Evolutionary conservation across 2,797 vertebrate genomes (phyloP), one percentile per base, ranked within the genome.

Genomic region (Antrozous pallidus): DNA sequence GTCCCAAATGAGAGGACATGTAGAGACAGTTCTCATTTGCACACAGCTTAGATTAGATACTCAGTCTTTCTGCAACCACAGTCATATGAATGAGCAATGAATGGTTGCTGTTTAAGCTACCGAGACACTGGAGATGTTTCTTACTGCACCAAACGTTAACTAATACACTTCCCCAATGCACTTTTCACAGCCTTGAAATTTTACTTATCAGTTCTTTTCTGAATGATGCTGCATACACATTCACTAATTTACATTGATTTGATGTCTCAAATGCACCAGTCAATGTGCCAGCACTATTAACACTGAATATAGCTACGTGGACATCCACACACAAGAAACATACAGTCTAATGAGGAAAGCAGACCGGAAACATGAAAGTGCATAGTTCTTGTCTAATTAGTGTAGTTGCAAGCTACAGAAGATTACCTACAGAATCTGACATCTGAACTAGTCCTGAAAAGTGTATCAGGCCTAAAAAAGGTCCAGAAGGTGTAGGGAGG

Each of bases 401-500:
- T 28, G 33, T 31, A 56, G 20, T 22, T 31, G 4, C 20, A 83
- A 70, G 47, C 45, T 31, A 61, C 13, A 90, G 31, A 51, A 67
- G 28, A 13, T 78, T 71, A 40, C 40, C 42, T 4, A 6, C 14
- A 24, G 56, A 67, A 47, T 51, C 5, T 56, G 40, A 67, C 14
- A 73, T 28, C 11, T 45, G 9, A 95, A 45, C 20, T 93, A 49
- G 54, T 45, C 38, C 40, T 70, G 18, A 84, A 89, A 79, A 79
- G 36, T 28, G 5, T 31, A 79, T 40, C 6, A 14, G 79, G 47
- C 45, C 40, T 12, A 28, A 79, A 83, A 80, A 18, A 26, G 2
- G 22, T 49, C n/a, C 9, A 36, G 8, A 56, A 17, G 2, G 33
- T 3, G 1, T 22, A 1, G 14, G 18, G 22, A 45, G 6, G 6